Conservation (phyloP, 2,888 invertebrate genomes). For the Xestobium rufovillosum region DNA sequence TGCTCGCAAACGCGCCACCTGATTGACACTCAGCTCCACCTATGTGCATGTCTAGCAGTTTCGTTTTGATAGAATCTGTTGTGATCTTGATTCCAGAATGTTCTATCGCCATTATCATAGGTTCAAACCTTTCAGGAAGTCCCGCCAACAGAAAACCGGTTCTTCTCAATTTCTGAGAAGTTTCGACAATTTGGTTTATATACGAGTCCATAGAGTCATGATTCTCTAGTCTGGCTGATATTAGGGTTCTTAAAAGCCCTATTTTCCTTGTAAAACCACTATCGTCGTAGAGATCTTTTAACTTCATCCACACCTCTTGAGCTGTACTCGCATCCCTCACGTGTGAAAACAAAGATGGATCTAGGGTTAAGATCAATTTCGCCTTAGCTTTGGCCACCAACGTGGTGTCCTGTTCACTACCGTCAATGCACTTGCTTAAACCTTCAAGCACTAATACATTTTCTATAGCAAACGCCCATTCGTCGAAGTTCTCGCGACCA, state of each 20-base stretch:
- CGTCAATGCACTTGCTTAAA: constrained; percentile 10
- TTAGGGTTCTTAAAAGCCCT: constrained; percentile 19
- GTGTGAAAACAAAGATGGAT: constrained; percentile 25
- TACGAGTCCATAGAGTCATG: constrained; percentile 25
- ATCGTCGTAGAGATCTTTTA: constrained; percentile 20
- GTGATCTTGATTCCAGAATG: constrained; percentile 18
- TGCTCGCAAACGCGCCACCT: constrained; percentile 9
- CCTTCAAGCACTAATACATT: constrained; percentile 17
- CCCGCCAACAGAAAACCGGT: constrained; percentile 24
- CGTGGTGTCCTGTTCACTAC: constrained; percentile 13
- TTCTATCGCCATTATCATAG: constrained; percentile 23
- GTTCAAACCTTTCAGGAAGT: constrained; percentile 18
- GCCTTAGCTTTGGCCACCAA: constrained; percentile 25
- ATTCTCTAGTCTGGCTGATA: constrained; percentile 23
- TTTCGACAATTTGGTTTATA: constrained; percentile 26
- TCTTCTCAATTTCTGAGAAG: constrained; percentile 20
- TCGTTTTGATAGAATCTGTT: constrained; percentile 19
- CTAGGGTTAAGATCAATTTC: constrained; percentile 28
- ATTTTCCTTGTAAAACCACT: constrained; percentile 21
- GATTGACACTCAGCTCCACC: constrained; percentile 6
- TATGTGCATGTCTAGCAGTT: constrained; percentile 13
- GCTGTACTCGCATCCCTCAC: constrained; percentile 21
- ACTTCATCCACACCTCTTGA: constrained; percentile 18
- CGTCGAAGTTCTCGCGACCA: constrained; percentile 19
- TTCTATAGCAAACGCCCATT: constrained; percentile 17